phyloP scores from a whole-genome alignment of 2,888 invertebrate genomes.

The Parnassius apollo region DNA sequence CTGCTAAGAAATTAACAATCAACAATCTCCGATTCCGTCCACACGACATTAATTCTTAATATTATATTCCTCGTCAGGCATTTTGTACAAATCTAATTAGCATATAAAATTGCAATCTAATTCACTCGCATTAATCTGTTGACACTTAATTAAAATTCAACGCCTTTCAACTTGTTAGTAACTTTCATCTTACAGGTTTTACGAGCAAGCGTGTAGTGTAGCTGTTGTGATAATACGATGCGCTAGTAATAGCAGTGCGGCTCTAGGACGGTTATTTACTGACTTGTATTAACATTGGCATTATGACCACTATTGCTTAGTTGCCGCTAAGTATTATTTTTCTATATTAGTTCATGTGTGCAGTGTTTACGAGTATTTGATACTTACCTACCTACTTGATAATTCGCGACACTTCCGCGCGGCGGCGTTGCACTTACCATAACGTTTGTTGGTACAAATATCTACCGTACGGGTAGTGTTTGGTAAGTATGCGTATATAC shows the following conservation, averaged over 20 bases:
- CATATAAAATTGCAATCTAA: conserved; percentile 4
- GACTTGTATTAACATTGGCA: conserved; percentile 29
- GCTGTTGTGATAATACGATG: conserved; percentile 27
- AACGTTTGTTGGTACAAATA: conserved; percentile 48
- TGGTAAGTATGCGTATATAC: no score
- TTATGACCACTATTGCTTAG: conserved; percentile 43
- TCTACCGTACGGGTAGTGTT: not conserved
- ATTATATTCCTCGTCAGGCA: conserved; percentile 16
- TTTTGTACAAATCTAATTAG: conserved; percentile 23
- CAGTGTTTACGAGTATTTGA: conserved; percentile 69
- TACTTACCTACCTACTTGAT: conserved; percentile 40
- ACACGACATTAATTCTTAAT: conserved; percentile 9
- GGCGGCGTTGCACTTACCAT: conserved; percentile 54
- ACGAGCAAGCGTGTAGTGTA: conserved; percentile 27
- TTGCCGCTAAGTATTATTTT: conserved; percentile 64
- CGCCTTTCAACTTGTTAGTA: conserved; percentile 7
- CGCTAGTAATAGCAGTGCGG: conserved; percentile 19
- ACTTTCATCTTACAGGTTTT: conserved; percentile 21
- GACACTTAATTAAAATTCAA: conserved; percentile 15
- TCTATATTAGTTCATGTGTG: conserved; percentile 60
- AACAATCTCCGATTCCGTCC: conserved; percentile 6
- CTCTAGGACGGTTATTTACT: conserved; percentile 30
- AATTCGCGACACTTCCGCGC: conserved; percentile 55
- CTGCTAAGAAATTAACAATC: not conserved
- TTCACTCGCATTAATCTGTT: conserved; percentile 8